These are phyloP conservation scores for Scomber japonicus DNA, from an alignment of 2,113 vertebrate genomes.

Conservation along the genomic window DNA sequence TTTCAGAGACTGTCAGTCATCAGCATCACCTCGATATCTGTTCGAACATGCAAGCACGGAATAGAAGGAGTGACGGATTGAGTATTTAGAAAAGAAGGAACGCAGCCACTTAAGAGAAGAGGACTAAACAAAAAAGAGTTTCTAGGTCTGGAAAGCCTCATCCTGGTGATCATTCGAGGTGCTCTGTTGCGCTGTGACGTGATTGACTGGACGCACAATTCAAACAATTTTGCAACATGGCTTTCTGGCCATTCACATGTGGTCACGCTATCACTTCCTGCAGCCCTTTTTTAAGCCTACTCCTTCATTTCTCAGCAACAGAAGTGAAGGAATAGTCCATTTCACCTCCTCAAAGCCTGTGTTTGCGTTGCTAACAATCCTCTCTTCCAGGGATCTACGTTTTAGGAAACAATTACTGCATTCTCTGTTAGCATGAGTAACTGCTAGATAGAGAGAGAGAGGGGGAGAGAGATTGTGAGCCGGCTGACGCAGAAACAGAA, in stretches of 20 bases:
- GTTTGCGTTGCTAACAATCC: no score
- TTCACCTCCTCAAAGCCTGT: conserved; percentile 8
- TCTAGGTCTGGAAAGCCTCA: conserved; percentile 21
- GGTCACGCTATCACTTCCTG: conserved; percentile 10
- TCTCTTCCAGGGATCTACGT: conserved; percentile 16
- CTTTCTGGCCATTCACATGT: conserved; percentile 15
- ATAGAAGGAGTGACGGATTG: conserved; percentile 38
- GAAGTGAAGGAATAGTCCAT: conserved; percentile 6
- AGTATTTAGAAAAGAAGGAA: conserved; percentile 32
- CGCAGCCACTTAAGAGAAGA: conserved; percentile 23
- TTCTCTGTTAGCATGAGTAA: conserved; percentile 29
- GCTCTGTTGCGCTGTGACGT: neutral
- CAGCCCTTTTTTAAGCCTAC: neutral
- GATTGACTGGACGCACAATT: neutral
- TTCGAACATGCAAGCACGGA: conserved; percentile 45
- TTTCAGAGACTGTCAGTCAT: conserved; percentile 62
- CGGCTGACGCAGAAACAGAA: conserved; percentile 31
- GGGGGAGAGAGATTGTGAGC: conserved; percentile 30
- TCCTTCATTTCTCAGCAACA: conserved; percentile 14
- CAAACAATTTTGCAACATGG: conserved; percentile 1
- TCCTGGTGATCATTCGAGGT: neutral
- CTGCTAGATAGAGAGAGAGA: conserved; percentile 33
- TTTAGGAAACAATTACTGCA: conserved; percentile 43
- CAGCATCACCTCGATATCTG: conserved; percentile 51
- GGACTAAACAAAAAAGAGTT: conserved; percentile 17